Percentiles rank a stretch among this genome's conserved stretches.
These are phyloP conservation scores for Nezara viridula DNA, from an alignment of 2,888 invertebrate genomes.

Conservation along the genomic window DNA sequence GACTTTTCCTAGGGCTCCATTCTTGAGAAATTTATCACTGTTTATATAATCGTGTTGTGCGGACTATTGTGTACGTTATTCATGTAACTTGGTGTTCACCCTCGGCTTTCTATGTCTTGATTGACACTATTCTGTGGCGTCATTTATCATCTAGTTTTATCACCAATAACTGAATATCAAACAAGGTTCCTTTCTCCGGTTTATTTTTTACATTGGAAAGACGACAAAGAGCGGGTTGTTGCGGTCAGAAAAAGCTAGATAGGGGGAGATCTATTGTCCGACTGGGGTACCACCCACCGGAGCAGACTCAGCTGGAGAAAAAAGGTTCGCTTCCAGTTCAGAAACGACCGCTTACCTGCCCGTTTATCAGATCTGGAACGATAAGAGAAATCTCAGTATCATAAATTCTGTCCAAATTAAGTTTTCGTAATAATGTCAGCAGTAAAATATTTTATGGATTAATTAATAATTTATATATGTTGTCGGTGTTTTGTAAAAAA, in stretches of 20 bases:
- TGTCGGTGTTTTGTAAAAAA: no score
- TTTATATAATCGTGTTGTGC: neutral
- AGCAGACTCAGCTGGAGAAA: neutral
- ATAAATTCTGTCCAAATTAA: neutral
- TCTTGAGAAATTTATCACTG: neutral
- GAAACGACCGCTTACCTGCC: neutral
- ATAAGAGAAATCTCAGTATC: neutral
- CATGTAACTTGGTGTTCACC: neutral
- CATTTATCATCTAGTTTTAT: conserved; percentile 38
- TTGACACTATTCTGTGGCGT: conserved; percentile 14
- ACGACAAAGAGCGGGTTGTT: conserved; percentile 42
- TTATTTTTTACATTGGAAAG: neutral
- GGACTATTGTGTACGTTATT: neutral
- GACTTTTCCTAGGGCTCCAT: neutral
- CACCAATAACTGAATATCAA: conserved; percentile 47
- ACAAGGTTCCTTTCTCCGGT: neutral
- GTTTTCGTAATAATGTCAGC: neutral
- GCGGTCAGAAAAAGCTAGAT: conserved; percentile 19
- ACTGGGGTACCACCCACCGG: conserved; percentile 13
- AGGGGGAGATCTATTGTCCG: conserved; percentile 39
- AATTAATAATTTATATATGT: neutral
- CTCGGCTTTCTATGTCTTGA: neutral
- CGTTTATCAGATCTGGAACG: neutral
- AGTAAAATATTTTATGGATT: neutral
- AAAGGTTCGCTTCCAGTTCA: conserved; percentile 18